Base-by-base conservation (phyloP, 2,888 invertebrate species). In the Cryptops parisi region DNA sequence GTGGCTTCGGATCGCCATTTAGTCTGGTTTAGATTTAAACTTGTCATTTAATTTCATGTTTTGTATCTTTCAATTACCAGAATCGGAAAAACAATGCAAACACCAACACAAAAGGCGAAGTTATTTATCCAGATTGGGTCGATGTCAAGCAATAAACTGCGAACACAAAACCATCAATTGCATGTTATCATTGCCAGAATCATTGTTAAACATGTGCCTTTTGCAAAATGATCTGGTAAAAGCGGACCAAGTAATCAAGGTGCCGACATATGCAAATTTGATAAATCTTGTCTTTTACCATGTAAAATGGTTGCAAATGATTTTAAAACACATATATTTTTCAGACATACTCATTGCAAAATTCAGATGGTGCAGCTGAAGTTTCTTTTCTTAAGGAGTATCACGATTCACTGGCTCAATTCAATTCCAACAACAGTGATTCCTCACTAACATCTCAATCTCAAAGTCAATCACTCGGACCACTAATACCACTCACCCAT, bases 181-280 rank as follows among this genome's bases (percentile, higher is more conserved):
- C 15, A 26, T 47, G 33, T 33, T 47, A 19, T 12, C 47, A 2
- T 47, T 33, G 26, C 25, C 25, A 17, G 26, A 47, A 12, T 47
- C 47, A n/a, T 33, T 47, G 17, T 33, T 47, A 27, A 47, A 47
- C 19, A 25, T 27, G 47, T 47, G 47, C 27, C 1, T 47, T n/a
- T 27, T 26, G 33, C 47, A 47, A 47, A 47, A 26, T 25, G 27
- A 47, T 47, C 3, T 33, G 2, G 15, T 47, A 15, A 47, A 47
- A 27, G 33, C 47, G n/a, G 9, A 25, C 6, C 47, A 47, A 47
- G 47, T 47, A 17, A 26, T 47, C 15, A 47, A 47, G 27, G 47
- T 47, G 33, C n/a, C 6, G 15, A 33, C 15, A 33, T 15, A 33
- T n/a, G n/a, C n/a, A n/a, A n/a, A n/a, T n/a, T n/a, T n/a, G n/a